A percentile compares a stretch with the other conserved stretches of the same genome.
Conservation (phyloP, 1,140 invertebrate genomes). For the Diorhabda sublineata region DNA sequence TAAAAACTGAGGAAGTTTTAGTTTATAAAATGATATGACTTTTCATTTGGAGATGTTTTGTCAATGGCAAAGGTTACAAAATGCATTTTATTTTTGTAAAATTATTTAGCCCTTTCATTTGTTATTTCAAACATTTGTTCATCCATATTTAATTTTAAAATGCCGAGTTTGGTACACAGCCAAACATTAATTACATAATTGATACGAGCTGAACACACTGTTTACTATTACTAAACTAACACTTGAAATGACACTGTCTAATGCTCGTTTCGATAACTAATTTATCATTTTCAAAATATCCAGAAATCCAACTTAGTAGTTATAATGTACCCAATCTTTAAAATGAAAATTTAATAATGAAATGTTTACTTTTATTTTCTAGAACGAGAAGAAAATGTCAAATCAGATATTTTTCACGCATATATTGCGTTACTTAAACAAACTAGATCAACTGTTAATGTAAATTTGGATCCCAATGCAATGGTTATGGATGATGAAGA, state of each 20-base stretch:
- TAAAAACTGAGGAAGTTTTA: too few species aligned
- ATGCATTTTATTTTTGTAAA: neutral
- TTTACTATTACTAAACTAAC: too few species aligned
- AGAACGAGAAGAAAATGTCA: constrained; percentile 98
- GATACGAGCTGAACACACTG: too few species aligned
- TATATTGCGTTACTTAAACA: constrained; percentile 91
- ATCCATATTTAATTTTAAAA: neutral
- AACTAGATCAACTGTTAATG: constrained; percentile 68
- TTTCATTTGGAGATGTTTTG: neutral
- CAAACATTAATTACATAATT: too few species aligned
- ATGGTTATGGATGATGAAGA: constrained; percentile 61
- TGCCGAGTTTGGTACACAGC: too few species aligned
- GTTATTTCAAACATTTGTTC: neutral
- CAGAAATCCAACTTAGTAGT: too few species aligned
- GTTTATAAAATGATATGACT: too few species aligned
- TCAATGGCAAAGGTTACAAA: neutral
- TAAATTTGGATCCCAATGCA: constrained; percentile 64
- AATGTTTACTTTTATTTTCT: constrained; percentile 33
- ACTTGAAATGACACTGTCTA: too few species aligned
- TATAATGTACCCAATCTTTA: too few species aligned
- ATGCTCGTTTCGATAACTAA: too few species aligned
- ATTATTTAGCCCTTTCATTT: neutral
- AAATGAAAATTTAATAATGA: too few species aligned
- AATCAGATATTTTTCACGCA: constrained; percentile 95
- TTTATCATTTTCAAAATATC: too few species aligned